These are phyloP conservation scores for Enteromius paludinosus DNA, from an alignment of 2,797 vertebrate species.

Conservation along the genomic window DNA sequence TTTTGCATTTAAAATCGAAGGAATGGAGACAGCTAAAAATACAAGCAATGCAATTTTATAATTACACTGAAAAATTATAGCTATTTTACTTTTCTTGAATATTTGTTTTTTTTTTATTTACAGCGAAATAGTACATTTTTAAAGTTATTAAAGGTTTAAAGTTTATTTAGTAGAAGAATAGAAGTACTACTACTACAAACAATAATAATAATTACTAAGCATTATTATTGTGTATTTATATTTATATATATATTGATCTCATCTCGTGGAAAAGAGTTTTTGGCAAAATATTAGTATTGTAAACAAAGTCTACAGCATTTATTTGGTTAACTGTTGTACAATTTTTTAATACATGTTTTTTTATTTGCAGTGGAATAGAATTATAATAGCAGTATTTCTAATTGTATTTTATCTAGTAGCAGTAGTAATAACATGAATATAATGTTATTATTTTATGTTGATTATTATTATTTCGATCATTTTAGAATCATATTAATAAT, in stretches of 20 bases:
- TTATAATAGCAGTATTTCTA: neutral
- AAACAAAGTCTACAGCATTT: neutral
- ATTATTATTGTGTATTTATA: neutral
- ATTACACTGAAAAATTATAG: neutral
- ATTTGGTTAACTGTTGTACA: neutral
- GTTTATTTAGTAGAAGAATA: neutral
- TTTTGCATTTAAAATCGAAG: neutral
- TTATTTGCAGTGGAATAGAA: neutral
- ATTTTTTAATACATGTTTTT: neutral
- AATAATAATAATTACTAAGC: neutral
- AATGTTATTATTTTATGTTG: neutral
- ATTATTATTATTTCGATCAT: neutral
- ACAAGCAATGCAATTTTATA: neutral
- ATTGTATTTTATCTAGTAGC: neutral
- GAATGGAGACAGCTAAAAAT: neutral
- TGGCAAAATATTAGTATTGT: too few species aligned
- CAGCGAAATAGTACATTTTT: neutral
- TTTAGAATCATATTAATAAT: neutral
- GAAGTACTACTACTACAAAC: neutral
- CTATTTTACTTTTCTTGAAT: neutral
- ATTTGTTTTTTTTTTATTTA: neutral
- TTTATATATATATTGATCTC: too few species aligned
- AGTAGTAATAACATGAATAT: neutral
- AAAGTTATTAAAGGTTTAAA: too few species aligned
- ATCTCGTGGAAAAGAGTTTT: too few species aligned